Conservation (phyloP, 2,797 vertebrate species). For the Macroramphosus scolopax region DNA sequence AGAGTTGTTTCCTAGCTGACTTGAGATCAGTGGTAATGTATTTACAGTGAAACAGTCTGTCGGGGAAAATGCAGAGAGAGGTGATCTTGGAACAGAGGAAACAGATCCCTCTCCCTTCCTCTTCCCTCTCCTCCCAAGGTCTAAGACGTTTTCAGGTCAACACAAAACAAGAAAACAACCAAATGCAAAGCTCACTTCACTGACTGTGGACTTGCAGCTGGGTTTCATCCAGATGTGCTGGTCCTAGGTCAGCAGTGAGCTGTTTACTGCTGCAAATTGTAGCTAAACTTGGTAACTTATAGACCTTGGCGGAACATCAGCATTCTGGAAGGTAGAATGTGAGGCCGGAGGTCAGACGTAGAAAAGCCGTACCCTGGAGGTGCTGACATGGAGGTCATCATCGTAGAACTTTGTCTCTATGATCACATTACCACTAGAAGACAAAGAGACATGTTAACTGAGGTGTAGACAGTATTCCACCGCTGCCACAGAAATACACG, state of each 20-base stretch:
- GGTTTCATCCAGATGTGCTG: slow-evolving; percentile 20
- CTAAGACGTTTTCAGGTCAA: slow-evolving; percentile 42
- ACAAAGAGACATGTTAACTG: slow-evolving; percentile 23
- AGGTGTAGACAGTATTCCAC: too few relatives aligned
- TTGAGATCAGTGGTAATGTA: slow-evolving; percentile 37
- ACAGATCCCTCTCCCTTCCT: slow-evolving; percentile 25
- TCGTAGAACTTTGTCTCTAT: slow-evolving; percentile 99
- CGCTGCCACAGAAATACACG: too few relatives aligned
- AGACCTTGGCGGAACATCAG: slow-evolving; percentile 57
- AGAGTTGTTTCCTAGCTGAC: slow-evolving; percentile 27
- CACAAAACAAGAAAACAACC: slow-evolving; percentile 44
- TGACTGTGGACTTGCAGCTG: slow-evolving; percentile 27
- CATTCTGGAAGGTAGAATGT: slow-evolving; percentile 35
- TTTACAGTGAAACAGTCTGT: slow-evolving; percentile 47
- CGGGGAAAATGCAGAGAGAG: slow-evolving; percentile 18
- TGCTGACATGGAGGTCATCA: slow-evolving; percentile 97
- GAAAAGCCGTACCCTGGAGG: slow-evolving; percentile 97
- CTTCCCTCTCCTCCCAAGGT: slow-evolving; percentile 38
- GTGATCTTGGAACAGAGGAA: slow-evolving; percentile 18
- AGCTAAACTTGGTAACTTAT: slow-evolving; percentile 43
- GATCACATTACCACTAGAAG: slow-evolving; percentile 92
- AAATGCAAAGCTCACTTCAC: slow-evolving; percentile 38
- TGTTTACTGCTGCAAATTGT: slow-evolving; percentile 33
- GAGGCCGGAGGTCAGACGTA: slow-evolving; percentile 84
- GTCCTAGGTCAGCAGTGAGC: slow-evolving; percentile 30